These are phyloP conservation scores for Catostomus latipinnis DNA, from an alignment of 2,797 vertebrate genomes.

Conservation along the genomic window DNA sequence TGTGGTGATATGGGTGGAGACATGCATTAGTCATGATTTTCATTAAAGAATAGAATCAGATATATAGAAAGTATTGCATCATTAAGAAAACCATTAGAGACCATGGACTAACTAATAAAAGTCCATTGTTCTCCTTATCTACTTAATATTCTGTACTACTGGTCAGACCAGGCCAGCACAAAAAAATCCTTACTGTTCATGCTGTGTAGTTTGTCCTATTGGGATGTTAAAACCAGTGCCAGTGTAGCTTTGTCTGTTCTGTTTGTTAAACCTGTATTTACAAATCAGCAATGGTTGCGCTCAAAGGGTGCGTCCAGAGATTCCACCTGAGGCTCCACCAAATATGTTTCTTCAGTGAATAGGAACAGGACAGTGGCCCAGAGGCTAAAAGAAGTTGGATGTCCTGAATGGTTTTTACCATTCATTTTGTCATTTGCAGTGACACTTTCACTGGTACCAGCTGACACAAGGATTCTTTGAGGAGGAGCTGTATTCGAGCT, in stretches of 20 bases:
- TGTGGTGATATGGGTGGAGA: constrained; percentile 65
- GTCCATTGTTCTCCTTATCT: too few species aligned
- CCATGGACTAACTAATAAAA: too few species aligned
- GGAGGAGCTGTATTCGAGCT: background rate
- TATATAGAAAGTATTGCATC: too few species aligned
- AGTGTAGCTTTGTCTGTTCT: background rate
- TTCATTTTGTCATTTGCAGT: background rate
- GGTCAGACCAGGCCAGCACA: background rate
- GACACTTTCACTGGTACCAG: background rate
- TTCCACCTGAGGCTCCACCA: constrained; percentile 1
- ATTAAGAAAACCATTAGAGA: too few species aligned
- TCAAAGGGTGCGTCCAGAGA: constrained; percentile 43
- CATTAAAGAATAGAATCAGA: constrained; percentile 43
- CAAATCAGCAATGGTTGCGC: background rate
- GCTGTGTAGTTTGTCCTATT: background rate
- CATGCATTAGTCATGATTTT: constrained; percentile 73
- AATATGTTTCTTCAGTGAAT: background rate
- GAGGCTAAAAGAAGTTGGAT: constrained; percentile 24
- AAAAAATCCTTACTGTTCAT: background rate
- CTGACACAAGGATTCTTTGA: constrained; percentile 1
- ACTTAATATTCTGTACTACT: background rate
- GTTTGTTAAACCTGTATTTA: background rate
- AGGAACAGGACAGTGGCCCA: constrained; percentile 28
- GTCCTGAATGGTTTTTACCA: background rate
- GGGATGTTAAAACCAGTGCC: background rate